Conservation (phyloP, 1,140 invertebrate species). For the Leptonema lineaticorne region DNA sequence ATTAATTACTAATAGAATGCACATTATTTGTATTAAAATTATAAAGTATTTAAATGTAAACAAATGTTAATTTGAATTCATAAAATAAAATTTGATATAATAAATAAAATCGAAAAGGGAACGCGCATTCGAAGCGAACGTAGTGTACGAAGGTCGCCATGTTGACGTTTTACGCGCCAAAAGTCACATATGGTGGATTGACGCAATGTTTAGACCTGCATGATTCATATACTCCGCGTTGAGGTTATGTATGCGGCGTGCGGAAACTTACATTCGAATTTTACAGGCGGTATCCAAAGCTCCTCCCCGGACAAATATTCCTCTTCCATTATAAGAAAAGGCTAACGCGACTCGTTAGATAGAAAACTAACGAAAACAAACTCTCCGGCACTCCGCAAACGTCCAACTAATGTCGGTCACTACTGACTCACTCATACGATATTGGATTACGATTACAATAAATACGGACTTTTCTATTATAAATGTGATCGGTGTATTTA, state of each 20-base stretch:
- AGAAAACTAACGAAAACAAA: too few species aligned
- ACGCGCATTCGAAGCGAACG: neutral
- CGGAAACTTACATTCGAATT: slow-evolving; percentile 62
- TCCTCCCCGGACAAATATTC: slow-evolving; percentile 46
- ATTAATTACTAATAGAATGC: too few species aligned
- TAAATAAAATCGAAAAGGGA: neutral
- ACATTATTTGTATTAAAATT: too few species aligned
- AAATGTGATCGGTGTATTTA: too few species aligned
- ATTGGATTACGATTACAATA: too few species aligned
- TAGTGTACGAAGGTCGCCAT: slow-evolving; percentile 4
- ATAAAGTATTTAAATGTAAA: too few species aligned
- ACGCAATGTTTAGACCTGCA: neutral
- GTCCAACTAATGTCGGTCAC: neutral
- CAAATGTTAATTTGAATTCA: too few species aligned
- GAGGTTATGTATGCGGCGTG: neutral
- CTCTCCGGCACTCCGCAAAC: slow-evolving; percentile 17
- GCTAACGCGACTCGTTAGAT: too few species aligned
- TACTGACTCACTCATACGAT: neutral
- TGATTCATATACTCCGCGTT: neutral
- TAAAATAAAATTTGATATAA: too few species aligned
- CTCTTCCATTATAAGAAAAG: too few species aligned
- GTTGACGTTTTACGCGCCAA: slow-evolving; percentile 20
- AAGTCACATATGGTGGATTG: neutral
- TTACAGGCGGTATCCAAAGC: slow-evolving; percentile 52
- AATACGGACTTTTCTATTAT: too few species aligned